Percentiles rank a stretch among this genome's conserved stretches.
Conservation (phyloP, 2,113 vertebrate genomes). For the Python bivittatus region DNA sequence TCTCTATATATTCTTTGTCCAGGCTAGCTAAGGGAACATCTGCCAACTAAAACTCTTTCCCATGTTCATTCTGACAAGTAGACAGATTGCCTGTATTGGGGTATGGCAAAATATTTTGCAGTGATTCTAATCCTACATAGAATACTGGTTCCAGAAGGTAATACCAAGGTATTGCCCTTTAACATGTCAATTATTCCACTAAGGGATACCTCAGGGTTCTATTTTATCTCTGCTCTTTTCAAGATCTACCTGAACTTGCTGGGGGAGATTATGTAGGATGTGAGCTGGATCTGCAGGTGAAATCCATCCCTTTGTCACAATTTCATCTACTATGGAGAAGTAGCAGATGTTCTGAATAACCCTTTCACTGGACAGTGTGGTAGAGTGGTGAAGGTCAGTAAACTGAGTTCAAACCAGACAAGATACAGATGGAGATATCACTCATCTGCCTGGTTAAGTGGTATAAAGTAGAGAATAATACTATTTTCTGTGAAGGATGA, state of each 20-base stretch:
- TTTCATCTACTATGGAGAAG: not conserved
- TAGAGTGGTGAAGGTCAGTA: not conserved
- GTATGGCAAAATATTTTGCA: not conserved
- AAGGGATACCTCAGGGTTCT: not conserved
- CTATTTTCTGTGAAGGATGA: not conserved
- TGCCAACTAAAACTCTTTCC: not conserved
- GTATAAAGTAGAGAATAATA: not conserved
- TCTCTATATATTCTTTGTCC: not conserved
- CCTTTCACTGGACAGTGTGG: not conserved
- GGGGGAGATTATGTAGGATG: not conserved
- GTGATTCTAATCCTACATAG: not conserved
- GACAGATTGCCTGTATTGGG: not conserved
- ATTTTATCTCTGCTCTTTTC: not conserved
- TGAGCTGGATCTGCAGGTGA: not conserved
- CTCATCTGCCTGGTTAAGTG: not conserved
- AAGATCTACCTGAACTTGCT: not conserved
- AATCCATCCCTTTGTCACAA: not conserved
- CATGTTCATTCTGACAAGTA: not conserved
- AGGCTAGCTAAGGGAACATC: not conserved
- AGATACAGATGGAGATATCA: not conserved
- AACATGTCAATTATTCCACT: not conserved
- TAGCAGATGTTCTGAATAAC: not conserved
- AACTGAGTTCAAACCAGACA: not conserved
- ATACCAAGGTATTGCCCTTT: not conserved
- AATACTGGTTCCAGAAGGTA: not conserved